Conservation (phyloP, 2,888 invertebrate genomes). For the Crioceris asparagi region DNA sequence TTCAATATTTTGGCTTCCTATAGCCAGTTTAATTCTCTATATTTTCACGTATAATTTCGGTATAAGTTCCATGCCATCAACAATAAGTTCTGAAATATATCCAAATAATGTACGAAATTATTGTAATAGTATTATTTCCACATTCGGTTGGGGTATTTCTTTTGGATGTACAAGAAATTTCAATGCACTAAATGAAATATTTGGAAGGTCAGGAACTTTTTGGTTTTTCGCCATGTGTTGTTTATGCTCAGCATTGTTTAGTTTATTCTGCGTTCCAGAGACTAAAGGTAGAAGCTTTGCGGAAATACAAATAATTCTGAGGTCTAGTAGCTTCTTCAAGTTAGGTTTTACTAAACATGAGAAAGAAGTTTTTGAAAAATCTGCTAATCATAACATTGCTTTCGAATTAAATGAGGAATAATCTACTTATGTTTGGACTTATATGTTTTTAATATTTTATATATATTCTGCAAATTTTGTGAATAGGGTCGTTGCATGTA, state of each 20-base stretch:
- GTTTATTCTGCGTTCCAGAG: slow-evolving; percentile 59
- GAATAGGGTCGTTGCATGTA: no score
- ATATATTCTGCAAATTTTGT: no score
- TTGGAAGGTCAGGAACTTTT: slow-evolving; percentile 56
- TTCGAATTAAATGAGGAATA: no score
- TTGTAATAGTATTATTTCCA: slow-evolving; percentile 62
- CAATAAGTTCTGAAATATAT: slow-evolving; percentile 67
- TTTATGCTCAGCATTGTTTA: slow-evolving; percentile 54
- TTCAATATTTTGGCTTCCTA: slow-evolving; percentile 56
- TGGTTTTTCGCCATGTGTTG: slow-evolving; percentile 53
- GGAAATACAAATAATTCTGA: slow-evolving; percentile 60
- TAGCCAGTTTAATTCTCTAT: slow-evolving; percentile 58
- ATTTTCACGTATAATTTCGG: slow-evolving; percentile 48
- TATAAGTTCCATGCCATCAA: slow-evolving; percentile 71
- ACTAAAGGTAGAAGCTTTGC: slow-evolving; percentile 80
- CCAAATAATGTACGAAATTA: slow-evolving; percentile 63
- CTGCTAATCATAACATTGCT: no score
- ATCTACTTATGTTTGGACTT: no score
- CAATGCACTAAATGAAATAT: slow-evolving; percentile 41
- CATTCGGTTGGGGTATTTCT: slow-evolving; percentile 60
- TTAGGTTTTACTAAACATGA: not conserved
- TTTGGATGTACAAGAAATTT: slow-evolving; percentile 65
- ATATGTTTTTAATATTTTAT: no score
- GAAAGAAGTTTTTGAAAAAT: no score
- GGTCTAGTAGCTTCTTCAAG: not conserved